Evolutionary conservation across 2,888 invertebrate genomes (phyloP), one percentile per base, ranked within the genome.

Genomic region (Sycophila texana): DNA sequence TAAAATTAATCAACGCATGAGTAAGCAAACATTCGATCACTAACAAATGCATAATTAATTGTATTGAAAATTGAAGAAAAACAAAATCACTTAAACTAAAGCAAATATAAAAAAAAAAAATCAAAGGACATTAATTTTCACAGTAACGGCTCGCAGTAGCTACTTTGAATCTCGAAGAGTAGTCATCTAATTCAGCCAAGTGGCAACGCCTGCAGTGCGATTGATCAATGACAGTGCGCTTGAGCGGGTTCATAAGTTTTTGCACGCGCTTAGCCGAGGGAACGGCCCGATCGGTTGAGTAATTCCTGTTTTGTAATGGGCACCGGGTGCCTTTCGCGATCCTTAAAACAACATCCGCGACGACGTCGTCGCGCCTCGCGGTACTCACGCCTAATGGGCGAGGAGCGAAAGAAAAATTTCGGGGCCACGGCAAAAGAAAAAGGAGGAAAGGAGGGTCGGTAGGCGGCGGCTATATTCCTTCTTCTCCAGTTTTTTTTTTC

Each of bases 291-390:
- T 81, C 80, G 86, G 84, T 88, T 88, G 86, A 85, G 87, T 88
- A 88, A 88, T 87, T 87, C 84, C 39, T 39, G 84, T 88, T 88
- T 87, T 86, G 87, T 84, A 88, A 88, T 84, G 81, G 26, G 20
- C 58, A 7, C 39, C 39, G 18, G 58, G 22, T 83, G 80, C 82
- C 26, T 85, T 82, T 82, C 80, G 77, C 82, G 79, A 74, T 63
- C 65, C 71, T n/a, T 18, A 63, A 73, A 66, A 74, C 79, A 58
- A 47, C 68, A 68, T 74, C 58, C 67, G 51, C 18, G 39, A 58
- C 39, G 20, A n/a, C 39, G 22, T 65, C 39, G 66, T 60, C n/a
- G 20, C 65, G 16, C 7, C 26, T 26, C 26, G 26, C 26, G 26
- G 26, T 26, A 3, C 26, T 26, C 26, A 18, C 18, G 60, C 74